Evolutionary conservation across 2,113 vertebrate genomes (phyloP).

Genomic region (Edolisoma coerulescens): DNA sequence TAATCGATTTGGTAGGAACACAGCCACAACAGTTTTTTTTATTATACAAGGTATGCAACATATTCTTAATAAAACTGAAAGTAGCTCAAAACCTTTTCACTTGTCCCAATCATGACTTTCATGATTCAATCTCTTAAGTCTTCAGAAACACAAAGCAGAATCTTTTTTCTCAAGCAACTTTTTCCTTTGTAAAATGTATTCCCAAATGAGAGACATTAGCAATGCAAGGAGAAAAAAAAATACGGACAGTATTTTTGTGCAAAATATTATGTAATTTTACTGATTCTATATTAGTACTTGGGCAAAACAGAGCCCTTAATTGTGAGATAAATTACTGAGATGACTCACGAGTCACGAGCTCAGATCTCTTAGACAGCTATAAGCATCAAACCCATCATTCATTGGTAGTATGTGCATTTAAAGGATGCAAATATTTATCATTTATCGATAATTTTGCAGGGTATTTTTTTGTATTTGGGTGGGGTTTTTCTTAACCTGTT

Average conservation of each 20-base stretch:
- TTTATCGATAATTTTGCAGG: not conserved
- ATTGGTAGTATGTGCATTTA: not conserved
- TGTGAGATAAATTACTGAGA: not conserved
- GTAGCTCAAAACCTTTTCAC: not conserved
- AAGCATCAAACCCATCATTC: not conserved
- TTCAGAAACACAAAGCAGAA: not conserved
- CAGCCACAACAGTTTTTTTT: rapidly evolving
- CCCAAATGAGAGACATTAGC: not conserved
- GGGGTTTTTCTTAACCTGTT: rapidly evolving
- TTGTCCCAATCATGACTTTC: not conserved
- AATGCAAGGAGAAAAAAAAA: not conserved
- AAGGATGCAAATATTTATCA: not conserved
- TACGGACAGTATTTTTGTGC: not conserved
- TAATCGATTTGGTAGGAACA: not conserved
- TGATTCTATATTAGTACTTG: not conserved
- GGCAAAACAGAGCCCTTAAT: not conserved
- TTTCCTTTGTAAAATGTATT: not conserved
- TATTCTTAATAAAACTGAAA: not conserved
- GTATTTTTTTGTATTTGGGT: not conserved
- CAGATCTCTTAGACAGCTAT: not conserved
- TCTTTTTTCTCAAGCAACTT: not conserved
- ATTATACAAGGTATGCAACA: not conserved
- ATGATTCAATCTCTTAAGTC: not conserved
- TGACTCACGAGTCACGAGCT: not conserved
- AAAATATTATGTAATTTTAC: not conserved